A percentile compares a stretch with the other conserved stretches of the same genome.
phyloP scores from a whole-genome alignment of 1,140 invertebrate genomes.

The Nylanderia fulva region DNA sequence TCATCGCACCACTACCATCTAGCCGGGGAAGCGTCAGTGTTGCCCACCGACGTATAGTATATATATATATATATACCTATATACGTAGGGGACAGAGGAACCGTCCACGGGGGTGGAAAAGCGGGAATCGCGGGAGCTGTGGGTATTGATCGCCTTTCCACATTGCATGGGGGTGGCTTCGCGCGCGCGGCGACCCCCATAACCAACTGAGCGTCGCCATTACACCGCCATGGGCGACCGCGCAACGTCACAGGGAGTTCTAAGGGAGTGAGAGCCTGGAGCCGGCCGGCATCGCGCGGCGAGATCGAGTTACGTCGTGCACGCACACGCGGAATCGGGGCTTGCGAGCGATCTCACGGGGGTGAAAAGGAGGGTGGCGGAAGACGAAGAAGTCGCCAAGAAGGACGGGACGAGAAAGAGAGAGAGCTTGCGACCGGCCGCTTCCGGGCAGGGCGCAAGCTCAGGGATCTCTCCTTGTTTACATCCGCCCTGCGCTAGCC shows the following conservation, averaged over 20 bases:
- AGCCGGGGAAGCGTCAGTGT: not conserved
- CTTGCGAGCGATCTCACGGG: too few species aligned
- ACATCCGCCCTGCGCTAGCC: slow-evolving; percentile 67
- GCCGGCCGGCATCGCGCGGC: slow-evolving; percentile 42
- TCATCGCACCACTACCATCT: slow-evolving; percentile 8
- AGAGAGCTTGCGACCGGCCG: slow-evolving; percentile 59
- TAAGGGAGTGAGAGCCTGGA: slow-evolving; percentile 4
- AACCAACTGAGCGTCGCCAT: slow-evolving; percentile 73
- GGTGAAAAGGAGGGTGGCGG: slow-evolving; percentile 22
- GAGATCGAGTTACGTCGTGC: not conserved
- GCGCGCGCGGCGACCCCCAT: slow-evolving; percentile 76
- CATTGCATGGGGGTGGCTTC: slow-evolving; percentile 80
- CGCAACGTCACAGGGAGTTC: slow-evolving; percentile 41
- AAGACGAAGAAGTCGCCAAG: slow-evolving; percentile 41
- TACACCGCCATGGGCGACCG: slow-evolving; percentile 73
- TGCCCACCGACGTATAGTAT: slow-evolving; percentile 2
- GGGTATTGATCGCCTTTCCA: slow-evolving; percentile 81
- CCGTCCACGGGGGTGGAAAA: slow-evolving; percentile 69
- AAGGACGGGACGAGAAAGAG: slow-evolving; percentile 65
- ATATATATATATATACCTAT: too few species aligned
- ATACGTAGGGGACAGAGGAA: slow-evolving; percentile 65
- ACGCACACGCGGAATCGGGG: slow-evolving; percentile 29
- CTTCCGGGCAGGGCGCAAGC: slow-evolving; percentile 71
- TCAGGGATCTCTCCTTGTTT: slow-evolving; percentile 68
- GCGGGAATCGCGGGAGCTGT: slow-evolving; percentile 69